Evolutionary conservation across 1,140 invertebrate species (phyloP), one percentile per base, ranked within the genome.

Genomic region (Halictus rubicundus): DNA sequence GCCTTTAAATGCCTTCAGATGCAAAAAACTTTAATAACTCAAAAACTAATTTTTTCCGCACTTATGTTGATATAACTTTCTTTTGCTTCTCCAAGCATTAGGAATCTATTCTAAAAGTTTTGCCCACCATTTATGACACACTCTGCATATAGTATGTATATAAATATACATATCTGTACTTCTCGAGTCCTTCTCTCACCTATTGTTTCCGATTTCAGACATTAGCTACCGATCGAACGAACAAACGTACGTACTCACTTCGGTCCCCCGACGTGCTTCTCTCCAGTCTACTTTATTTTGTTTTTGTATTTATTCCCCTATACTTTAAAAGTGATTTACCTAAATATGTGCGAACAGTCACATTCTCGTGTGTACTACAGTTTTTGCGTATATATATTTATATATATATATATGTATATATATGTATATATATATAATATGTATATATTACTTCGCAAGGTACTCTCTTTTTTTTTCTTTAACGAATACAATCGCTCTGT

Each of bases 401-500:
- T 81, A 71, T 82, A 61, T 83, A 46, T 88, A 84, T 68, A 82
- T 87, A 78, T 86, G 78, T 84, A 81, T 84, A 76, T 81, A 78
- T 87, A 78, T 80, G 73, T 87, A 81, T 81, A 80, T 86, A 80
- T 86, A 74, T 88, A 84, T 82, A 78, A 75, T 83, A 80, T 87
- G 68, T 78, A 83, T 88, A 85, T 88, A 83, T 88, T 88, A 87
- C 78, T 89, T 89, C 81, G 85, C 86, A 84, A 90, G 75, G 81
- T 85, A 86, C 85, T 86, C 77, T 86, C 59, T 82, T 89, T 88
- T 78, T 78, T 69, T 74, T 78, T 76, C 88, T 88, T 91, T 89
- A 90, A 91, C 91, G 90, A 90, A 89, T 92, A 93, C 90, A 89
- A 92, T 92, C 75, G 87, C 89, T 93, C 90, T 92, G 92, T 93